Evolutionary conservation across 2,797 vertebrate species (phyloP).

Genomic region (Hybognathus amarus): DNA sequence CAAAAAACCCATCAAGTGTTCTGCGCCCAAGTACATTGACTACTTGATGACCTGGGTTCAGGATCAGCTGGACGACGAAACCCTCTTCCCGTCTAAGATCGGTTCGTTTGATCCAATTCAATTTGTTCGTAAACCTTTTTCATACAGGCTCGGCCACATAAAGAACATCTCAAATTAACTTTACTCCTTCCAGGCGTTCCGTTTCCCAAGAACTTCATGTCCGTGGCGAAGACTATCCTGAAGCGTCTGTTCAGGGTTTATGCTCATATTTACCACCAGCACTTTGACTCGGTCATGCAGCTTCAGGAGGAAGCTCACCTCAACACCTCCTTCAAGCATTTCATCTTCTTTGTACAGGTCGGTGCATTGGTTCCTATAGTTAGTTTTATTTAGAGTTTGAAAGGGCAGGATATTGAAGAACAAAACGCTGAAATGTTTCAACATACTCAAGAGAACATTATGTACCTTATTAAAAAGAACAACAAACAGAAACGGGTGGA

Average conservation of each 20-base stretch:
- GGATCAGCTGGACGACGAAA: conserved; percentile 97
- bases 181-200: conserved; percentile 83
- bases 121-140: neutral
- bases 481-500: too few species aligned
- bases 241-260: conserved; percentile 95
- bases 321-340: conserved; percentile 99
- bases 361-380: conserved; percentile 34
- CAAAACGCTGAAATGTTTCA: too few species aligned
- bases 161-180: neutral
- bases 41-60: conserved; percentile 99
- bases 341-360: conserved; percentile 98
- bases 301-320: conserved; percentile 97
- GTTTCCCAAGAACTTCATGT: conserved; percentile 98
- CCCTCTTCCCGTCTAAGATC: conserved; percentile 95
- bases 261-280: conserved; percentile 97
- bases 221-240: conserved; percentile 97
- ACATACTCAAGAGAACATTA: too few species aligned
- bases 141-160: neutral
- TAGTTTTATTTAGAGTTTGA: too few species aligned
- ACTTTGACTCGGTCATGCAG: conserved; percentile 96
- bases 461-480: too few species aligned
- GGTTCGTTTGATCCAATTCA: conserved; percentile 74
- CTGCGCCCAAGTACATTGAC: conserved; percentile 95
- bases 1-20: conserved; percentile 97
- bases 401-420: too few species aligned